Evolutionary conservation across 2,797 vertebrate genomes (phyloP), one percentile per base, ranked within the genome.

Genomic region (Sternarchorhynchus goeldii): DNA sequence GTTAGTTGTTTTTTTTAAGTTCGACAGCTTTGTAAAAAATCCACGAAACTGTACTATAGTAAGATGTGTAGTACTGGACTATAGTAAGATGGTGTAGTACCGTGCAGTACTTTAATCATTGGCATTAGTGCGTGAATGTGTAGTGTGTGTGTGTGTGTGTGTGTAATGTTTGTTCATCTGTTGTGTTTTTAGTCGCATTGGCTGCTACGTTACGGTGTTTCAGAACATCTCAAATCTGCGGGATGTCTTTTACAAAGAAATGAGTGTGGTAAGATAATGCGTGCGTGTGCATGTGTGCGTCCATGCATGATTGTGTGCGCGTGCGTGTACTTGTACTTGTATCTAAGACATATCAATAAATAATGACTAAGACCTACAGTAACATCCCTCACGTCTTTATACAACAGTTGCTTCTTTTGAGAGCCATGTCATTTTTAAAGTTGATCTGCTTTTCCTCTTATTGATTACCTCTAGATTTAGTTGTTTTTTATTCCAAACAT

Each of bases 191-290:
- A 98, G 97, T 88, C 97, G 97, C 31, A 94, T 97, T 69, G 93
- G 95, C 83, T 98, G 96, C 88, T 99, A 99, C 0, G 91, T 97
- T 84, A 96, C 94, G 0, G 93, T 98, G 82, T 97, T 97, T 88
- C 95, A 98, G 88, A 99, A 97, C 90, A 91, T 96, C 82, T 97
- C 97, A 32, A 98, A 97, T 89, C 88, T 98, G 83, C 93, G 95
- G 17, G 97, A 99, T 0, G 93, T 97, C 87, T 98, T 99, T 90
- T 98, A 96, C 83, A 95, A 96, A 83, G 97, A 99, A 87, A 98
- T 98, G 96, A 98, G 96, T 74, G 93, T 94, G 95, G 97, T 98
- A 88, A 90, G 90, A 76, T 31, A 74, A 6, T 4, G n/a, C 56
- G 5, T 57, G 12, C 1, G 25, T 25, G 25, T 25, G 25, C 1